Conservation (phyloP, 2,797 vertebrate species). For the Tragopan temminckii region DNA sequence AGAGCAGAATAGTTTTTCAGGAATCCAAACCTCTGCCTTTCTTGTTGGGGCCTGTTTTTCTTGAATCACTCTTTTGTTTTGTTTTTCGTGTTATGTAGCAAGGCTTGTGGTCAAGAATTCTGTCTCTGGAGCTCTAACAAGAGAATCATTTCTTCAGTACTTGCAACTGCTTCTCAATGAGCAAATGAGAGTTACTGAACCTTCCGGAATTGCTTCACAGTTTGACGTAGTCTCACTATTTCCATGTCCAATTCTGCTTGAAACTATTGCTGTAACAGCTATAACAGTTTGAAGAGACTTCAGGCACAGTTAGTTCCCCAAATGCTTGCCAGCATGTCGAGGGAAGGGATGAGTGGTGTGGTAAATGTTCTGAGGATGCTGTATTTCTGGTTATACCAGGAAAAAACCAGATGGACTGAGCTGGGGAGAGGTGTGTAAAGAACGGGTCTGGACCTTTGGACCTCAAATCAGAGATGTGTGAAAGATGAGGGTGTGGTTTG, state of each 20-base stretch:
- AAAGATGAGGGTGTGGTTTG: neutral
- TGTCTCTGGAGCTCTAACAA: slow-evolving; percentile 12
- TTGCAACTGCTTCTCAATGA: slow-evolving; percentile 44
- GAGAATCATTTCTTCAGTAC: slow-evolving; percentile 17
- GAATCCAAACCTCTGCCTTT: neutral
- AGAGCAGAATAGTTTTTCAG: neutral
- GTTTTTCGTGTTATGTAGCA: neutral
- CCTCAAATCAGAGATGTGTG: neutral
- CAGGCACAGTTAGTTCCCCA: neutral
- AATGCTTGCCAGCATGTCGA: neutral
- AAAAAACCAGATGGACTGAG: neutral
- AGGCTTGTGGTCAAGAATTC: slow-evolving; percentile 56
- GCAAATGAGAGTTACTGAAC: neutral
- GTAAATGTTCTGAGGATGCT: neutral
- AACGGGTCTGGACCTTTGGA: neutral
- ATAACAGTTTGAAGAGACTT: neutral
- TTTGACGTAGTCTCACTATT: slow-evolving; percentile 14
- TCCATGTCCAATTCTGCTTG: neutral
- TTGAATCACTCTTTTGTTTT: slow-evolving; percentile 38
- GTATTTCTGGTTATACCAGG: neutral
- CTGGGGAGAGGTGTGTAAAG: too few species aligned
- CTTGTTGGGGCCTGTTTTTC: slow-evolving; percentile 30
- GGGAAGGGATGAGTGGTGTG: neutral
- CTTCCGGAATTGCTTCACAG: slow-evolving; percentile 43
- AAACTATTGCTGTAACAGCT: slow-evolving; percentile 8